A percentile compares a stretch with the other conserved stretches of the same genome.
These are phyloP conservation scores for Tetramorium alpestre DNA, from an alignment of 1,140 invertebrate genomes.

Conservation along the genomic window DNA sequence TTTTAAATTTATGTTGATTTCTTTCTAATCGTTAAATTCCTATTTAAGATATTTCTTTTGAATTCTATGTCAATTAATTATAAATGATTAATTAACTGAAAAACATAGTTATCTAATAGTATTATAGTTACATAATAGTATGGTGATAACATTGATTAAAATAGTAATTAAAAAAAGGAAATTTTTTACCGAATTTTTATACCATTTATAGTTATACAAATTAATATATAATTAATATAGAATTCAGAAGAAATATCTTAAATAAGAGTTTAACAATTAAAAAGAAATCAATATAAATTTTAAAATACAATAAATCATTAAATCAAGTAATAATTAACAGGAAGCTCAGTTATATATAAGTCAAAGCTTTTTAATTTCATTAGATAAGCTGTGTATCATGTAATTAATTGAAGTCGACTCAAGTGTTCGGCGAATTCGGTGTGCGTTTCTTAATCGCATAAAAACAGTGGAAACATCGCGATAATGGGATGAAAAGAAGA, in stretches of 20 bases:
- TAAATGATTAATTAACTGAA: no score
- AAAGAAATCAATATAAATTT: not conserved
- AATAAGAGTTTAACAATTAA: not conserved
- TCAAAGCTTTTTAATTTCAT: not conserved
- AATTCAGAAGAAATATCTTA: not conserved
- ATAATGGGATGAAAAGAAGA: conserved; percentile 7
- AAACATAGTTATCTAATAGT: not conserved
- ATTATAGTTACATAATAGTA: not conserved
- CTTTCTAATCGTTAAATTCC: no score
- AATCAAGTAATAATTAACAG: not conserved
- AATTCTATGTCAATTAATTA: no score
- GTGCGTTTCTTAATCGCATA: not conserved
- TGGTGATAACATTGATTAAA: no score
- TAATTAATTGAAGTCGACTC: not conserved
- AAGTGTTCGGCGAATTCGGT: not conserved
- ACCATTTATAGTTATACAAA: not conserved
- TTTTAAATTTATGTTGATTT: no score
- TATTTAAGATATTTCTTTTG: no score
- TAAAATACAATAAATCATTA: not conserved
- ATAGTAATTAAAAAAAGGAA: not conserved
- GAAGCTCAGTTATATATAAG: not conserved
- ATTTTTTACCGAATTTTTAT: not conserved
- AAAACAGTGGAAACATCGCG: not conserved
- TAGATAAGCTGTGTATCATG: not conserved
- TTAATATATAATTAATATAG: not conserved